Conservation (phyloP, 2,888 invertebrate species). For the Polia nebulosa region DNA sequence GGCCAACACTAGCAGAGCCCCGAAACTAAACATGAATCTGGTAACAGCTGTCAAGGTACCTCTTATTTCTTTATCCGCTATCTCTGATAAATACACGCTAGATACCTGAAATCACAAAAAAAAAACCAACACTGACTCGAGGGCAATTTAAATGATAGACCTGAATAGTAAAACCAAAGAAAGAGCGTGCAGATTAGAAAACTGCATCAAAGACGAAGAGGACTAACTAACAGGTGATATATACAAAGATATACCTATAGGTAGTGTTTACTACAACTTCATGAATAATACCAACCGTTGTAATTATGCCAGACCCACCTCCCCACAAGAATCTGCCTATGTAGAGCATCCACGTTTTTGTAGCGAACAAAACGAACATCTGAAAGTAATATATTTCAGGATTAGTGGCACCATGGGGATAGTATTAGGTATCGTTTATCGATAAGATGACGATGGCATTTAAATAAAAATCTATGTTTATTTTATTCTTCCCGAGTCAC, state of each 20-base stretch:
- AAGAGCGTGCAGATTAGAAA: too few relatives aligned
- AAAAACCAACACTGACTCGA: neutral
- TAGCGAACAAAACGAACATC: slow-evolving; percentile 81
- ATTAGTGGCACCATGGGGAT: neutral
- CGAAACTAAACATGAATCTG: slow-evolving; percentile 79
- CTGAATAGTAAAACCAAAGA: too few relatives aligned
- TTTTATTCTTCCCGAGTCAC: too few relatives aligned
- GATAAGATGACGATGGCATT: neutral
- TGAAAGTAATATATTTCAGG: slow-evolving; percentile 60
- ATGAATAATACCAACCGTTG: slow-evolving; percentile 75
- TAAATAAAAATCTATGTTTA: too few relatives aligned
- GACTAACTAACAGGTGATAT: neutral
- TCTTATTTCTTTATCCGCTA: slow-evolving; percentile 83
- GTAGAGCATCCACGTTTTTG: slow-evolving; percentile 83
- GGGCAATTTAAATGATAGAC: neutral
- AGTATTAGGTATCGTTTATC: neutral
- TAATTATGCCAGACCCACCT: slow-evolving; percentile 85
- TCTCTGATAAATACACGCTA: slow-evolving; percentile 82
- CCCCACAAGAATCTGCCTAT: slow-evolving; percentile 88
- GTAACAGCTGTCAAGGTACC: slow-evolving; percentile 77
- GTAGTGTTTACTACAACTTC: neutral
- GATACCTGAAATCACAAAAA: slow-evolving; percentile 51
- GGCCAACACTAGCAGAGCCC: slow-evolving; percentile 77
- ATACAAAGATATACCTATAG: neutral
- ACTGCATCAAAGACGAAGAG: neutral